Percentiles rank a stretch among this genome's conserved stretches.
These are phyloP conservation scores for Salvator merianae DNA, from an alignment of 2,113 vertebrate genomes.

Conservation along the genomic window DNA sequence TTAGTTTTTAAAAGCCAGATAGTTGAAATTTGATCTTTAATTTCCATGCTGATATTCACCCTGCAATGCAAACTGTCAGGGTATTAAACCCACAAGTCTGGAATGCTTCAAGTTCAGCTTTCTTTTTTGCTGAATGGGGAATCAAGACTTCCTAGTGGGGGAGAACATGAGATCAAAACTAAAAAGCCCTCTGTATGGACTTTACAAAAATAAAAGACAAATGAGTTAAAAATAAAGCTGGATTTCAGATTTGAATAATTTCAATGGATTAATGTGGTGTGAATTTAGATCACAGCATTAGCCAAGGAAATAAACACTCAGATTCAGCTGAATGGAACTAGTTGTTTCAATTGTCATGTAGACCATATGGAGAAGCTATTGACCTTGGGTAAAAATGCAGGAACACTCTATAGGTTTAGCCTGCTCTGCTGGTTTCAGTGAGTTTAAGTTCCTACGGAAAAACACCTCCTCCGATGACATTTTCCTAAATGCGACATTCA, in stretches of 20 bases:
- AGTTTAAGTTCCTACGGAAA: not conserved
- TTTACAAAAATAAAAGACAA: constrained; percentile 7
- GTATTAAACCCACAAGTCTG: not conserved
- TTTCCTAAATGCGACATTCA: constrained; percentile 21
- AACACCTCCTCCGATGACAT: constrained; percentile 10
- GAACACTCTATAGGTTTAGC: not conserved
- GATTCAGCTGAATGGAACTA: constrained; percentile 5
- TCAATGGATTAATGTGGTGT: constrained; percentile 27
- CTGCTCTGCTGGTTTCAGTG: not conserved
- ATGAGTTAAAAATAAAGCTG: constrained; percentile 7
- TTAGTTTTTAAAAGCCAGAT: not conserved
- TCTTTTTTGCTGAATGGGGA: not conserved
- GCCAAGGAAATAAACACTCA: constrained; percentile 26
- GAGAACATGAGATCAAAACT: not conserved
- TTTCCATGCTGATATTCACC: not conserved
- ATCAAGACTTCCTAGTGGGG: not conserved
- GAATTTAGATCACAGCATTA: constrained; percentile 8
- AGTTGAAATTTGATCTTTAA: not conserved
- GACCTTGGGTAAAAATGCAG: not conserved
- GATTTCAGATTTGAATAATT: constrained; percentile 28
- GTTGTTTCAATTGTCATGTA: constrained; percentile 18
- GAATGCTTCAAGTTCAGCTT: not conserved
- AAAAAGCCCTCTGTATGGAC: not conserved
- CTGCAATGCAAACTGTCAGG: not conserved
- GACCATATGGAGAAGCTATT: constrained; percentile 21